phyloP scores from a whole-genome alignment of 1,140 invertebrate genomes.

The Acyrthosiphon pisum region DNA sequence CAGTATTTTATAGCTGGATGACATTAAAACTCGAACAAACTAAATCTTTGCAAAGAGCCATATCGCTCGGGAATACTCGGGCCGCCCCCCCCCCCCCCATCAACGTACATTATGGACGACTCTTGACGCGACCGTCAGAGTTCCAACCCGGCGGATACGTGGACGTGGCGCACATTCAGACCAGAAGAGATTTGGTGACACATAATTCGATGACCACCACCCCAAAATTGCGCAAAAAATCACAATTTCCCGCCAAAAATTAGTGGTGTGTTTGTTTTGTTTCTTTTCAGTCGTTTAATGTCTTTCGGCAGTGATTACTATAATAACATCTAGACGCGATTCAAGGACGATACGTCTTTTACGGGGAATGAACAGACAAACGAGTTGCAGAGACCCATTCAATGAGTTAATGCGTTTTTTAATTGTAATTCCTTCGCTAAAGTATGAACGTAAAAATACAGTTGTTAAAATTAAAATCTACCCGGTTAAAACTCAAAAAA shows the following conservation, averaged over 20 bases:
- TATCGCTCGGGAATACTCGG: not conserved
- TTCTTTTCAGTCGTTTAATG: not conserved
- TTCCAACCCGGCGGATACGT: not conserved
- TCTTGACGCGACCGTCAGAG: not conserved
- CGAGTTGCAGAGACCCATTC: too few relatives aligned
- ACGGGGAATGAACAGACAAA: too few relatives aligned
- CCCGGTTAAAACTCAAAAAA: too few relatives aligned
- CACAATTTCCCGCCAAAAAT: not conserved
- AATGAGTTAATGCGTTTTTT: too few relatives aligned
- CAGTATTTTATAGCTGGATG: conserved; percentile 41
- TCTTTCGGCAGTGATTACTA: not conserved
- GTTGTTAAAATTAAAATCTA: not conserved
- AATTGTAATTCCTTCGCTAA: not conserved
- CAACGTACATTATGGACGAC: not conserved
- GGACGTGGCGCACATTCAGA: not conserved
- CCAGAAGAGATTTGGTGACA: not conserved
- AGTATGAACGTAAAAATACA: not conserved
- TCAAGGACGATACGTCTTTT: not conserved
- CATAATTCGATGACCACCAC: not conserved
- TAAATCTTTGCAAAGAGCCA: conserved; percentile 44
- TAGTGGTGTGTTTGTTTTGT: not conserved
- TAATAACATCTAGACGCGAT: not conserved
- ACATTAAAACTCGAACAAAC: conserved; percentile 56
- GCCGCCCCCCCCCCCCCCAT: too few relatives aligned
- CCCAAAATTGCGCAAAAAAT: not conserved